phyloP scores from a whole-genome alignment of 2,113 vertebrate species.

The Serranochromis macrocephalus region DNA sequence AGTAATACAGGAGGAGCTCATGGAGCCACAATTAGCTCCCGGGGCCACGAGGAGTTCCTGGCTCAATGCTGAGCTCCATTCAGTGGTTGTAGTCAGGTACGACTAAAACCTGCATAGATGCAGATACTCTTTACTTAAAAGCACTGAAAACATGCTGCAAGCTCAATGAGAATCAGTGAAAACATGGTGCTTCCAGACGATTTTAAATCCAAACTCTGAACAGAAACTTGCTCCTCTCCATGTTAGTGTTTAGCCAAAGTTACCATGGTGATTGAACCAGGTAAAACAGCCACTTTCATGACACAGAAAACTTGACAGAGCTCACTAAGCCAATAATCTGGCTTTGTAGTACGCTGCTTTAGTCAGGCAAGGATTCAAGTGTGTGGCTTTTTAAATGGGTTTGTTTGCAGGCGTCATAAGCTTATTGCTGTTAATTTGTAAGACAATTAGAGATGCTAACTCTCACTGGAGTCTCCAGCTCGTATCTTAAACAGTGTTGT shows the following conservation, averaged over 20 bases:
- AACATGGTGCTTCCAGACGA: rapidly evolving
- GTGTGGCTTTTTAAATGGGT: not conserved
- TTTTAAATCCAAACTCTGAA: not conserved
- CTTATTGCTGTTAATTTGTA: not conserved
- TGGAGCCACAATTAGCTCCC: not conserved
- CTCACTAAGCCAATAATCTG: not conserved
- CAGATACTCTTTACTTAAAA: not conserved
- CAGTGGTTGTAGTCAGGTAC: not conserved
- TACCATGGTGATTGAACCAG: not conserved
- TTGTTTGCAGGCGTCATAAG: not conserved
- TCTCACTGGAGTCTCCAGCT: not conserved
- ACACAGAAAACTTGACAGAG: not conserved
- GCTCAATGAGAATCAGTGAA: not conserved
- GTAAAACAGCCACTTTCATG: not conserved
- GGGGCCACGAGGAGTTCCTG: not conserved
- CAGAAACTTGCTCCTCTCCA: rapidly evolving
- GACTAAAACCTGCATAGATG: not conserved
- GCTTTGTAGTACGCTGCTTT: not conserved
- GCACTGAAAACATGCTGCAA: not conserved
- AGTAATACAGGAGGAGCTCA: not conserved
- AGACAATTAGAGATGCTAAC: not conserved
- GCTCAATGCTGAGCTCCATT: not conserved
- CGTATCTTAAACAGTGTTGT: not conserved
- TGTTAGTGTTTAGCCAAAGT: not conserved
- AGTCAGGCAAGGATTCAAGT: not conserved